phyloP scores from a whole-genome alignment of 2,888 invertebrate genomes.

The Acanthosepion pharaonis region DNA sequence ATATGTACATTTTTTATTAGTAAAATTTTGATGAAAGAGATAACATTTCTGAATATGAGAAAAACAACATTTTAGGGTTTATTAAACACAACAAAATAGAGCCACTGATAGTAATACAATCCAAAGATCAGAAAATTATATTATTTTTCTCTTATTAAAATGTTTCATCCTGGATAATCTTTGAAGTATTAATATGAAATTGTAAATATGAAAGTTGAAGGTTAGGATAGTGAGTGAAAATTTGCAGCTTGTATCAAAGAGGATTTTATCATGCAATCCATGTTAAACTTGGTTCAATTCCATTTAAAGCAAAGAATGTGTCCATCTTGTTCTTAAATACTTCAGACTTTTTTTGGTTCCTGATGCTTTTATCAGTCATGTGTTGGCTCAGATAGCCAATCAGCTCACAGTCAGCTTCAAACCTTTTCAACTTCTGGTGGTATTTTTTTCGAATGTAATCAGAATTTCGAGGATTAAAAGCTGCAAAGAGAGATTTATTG shows the following conservation, averaged over 20 bases:
- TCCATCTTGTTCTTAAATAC: conserved; percentile 74
- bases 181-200: background rate
- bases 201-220: background rate
- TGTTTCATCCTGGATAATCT: background rate
- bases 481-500: conserved; percentile 59
- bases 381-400: conserved; percentile 73
- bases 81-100: background rate
- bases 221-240: background rate
- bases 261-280: conserved; percentile 64
- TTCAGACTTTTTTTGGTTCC: conserved; percentile 70
- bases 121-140: too few species aligned
- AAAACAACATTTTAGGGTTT: background rate
- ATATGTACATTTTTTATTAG: background rate
- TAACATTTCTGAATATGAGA: background rate
- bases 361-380: conserved; percentile 73
- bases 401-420: conserved; percentile 74
- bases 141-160: too few species aligned
- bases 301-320: conserved; percentile 69
- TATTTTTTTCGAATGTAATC: conserved; percentile 74
- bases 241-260: background rate
- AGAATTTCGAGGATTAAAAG: conserved; percentile 74
- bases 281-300: conserved; percentile 67
- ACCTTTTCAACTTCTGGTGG: conserved; percentile 72
- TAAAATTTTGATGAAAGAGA: background rate
- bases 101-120: background rate